Evolutionary conservation across 2,888 invertebrate species (phyloP).

Genomic region (Drosophila monieri): DNA sequence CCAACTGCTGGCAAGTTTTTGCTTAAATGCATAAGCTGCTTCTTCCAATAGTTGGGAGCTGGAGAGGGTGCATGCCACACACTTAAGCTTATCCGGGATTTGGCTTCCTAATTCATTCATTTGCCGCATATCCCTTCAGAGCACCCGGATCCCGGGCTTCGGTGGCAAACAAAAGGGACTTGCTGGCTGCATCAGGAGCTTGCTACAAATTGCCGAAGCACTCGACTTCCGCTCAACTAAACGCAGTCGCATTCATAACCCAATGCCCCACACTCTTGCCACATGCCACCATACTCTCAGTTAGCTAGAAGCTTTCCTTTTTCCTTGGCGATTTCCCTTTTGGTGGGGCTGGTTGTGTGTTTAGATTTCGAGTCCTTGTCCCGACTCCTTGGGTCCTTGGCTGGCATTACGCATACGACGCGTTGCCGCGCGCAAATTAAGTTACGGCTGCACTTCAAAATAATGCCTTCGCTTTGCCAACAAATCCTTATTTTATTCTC

Average conservation of each 20-base stretch:
- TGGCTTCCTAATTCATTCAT: constrained; percentile 49
- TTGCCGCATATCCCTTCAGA: constrained; percentile 42
- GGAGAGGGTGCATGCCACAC: constrained; percentile 27
- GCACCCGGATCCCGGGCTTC: neutral
- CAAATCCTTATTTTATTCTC: neutral
- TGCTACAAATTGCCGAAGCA: constrained; percentile 75
- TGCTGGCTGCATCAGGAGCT: constrained; percentile 35
- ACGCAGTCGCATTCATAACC: constrained; percentile 55
- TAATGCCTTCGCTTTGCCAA: constrained; percentile 12
- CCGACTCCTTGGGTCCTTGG: neutral
- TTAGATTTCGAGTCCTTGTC: constrained; percentile 23
- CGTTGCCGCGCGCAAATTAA: constrained; percentile 67
- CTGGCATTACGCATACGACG: constrained; percentile 67
- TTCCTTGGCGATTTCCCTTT: constrained; percentile 11
- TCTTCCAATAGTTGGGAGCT: constrained; percentile 9
- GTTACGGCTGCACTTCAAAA: constrained; percentile 69
- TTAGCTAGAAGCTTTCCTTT: neutral
- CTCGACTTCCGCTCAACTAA: constrained; percentile 75
- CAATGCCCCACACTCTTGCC: constrained; percentile 4
- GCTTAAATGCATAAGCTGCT: constrained; percentile 34
- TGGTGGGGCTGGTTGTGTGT: neutral
- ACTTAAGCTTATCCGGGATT: constrained; percentile 47
- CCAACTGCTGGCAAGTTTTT: constrained; percentile 19
- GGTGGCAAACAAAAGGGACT: constrained; percentile 31
- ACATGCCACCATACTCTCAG: neutral